These are phyloP conservation scores for Gryllus bimaculatus DNA, from an alignment of 1,140 invertebrate species.

Conservation along the genomic window DNA sequence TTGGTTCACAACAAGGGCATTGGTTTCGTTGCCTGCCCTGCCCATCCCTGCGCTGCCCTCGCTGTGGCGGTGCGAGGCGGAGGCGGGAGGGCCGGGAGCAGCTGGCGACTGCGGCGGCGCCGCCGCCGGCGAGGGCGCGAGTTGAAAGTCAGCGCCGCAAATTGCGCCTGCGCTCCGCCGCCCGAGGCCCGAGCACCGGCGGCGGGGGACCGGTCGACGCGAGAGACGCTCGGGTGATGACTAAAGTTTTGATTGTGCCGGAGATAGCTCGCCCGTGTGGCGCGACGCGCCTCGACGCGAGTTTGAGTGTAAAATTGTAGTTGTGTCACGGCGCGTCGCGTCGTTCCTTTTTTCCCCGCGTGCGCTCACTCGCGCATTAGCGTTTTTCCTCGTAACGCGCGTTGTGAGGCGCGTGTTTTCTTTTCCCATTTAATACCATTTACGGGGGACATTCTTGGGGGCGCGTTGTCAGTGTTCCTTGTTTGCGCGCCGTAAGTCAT, in stretches of 20 bases:
- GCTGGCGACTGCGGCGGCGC: too few relatives aligned
- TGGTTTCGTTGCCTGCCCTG: too few relatives aligned
- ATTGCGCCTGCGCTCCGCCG: neutral
- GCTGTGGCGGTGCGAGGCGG: too few relatives aligned
- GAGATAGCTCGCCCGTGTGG: neutral
- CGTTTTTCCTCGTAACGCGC: neutral
- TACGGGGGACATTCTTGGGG: neutral
- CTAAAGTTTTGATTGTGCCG: neutral
- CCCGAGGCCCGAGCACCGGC: too few relatives aligned
- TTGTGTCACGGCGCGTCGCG: neutral
- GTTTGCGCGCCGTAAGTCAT: neutral
- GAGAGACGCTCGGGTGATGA: neutral
- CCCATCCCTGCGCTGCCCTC: too few relatives aligned
- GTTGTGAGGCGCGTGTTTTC: neutral
- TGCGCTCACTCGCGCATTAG: neutral
- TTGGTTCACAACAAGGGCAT: too few relatives aligned
- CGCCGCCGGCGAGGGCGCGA: neutral
- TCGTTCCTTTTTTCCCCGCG: neutral
- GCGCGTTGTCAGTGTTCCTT: neutral
- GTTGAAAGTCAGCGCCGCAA: neutral
- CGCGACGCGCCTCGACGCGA: neutral
- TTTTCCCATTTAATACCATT: constrained; percentile 2
- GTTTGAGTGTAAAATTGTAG: neutral
- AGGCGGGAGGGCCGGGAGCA: too few relatives aligned
- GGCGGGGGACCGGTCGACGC: neutral